Base-by-base conservation (phyloP, 2,797 vertebrate genomes). In the Tamandua tetradactyla region DNA sequence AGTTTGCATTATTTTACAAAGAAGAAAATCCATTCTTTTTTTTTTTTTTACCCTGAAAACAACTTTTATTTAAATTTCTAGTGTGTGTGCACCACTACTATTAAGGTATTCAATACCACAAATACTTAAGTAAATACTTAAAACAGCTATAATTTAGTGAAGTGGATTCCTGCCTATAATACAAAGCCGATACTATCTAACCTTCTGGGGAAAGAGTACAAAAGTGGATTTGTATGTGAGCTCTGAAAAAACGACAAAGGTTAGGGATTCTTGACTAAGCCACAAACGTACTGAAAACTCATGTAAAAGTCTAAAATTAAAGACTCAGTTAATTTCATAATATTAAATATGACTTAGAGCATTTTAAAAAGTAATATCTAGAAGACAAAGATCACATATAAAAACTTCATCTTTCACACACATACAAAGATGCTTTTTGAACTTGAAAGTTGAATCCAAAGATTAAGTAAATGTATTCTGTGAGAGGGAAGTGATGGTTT, bases 21-120 rank as follows among this genome's bases (percentile, higher is more conserved):
- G 71, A 84, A 89, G 71, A 84, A 94, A 74, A 94, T 5, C 30
- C 30, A 11, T 88, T 62, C 4, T 0, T n/a, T 5, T 25, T 18
- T 5, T 25, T 18, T 30, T 20, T 4, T 35, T 87, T 84, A 62
- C 17, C 57, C 59, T 47, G 12, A 76, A 80, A 80, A 35, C 52
- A 72, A n/a, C 8, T 74, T 93, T 91, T 69, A 90, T 93, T 96
- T 72, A 84, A 40, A 93, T 89, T 66, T 95, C 80, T 71, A 62
- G 23, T 20, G 47, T 78, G 61, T 12, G 0, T 59, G 22, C n/a
- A 69, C 2, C 35, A 66, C 30, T 87, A 20, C 55, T 74, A 74
- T 47, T 79, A 62, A 91, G 35, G 76, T 72, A 6, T 69, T 37
- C 18, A 40, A n/a, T n/a, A 35, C 71, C 82, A 47, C 30, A 90